Evolutionary conservation across 1,140 invertebrate genomes (phyloP).

Genomic region (Drosophila murphyi): DNA sequence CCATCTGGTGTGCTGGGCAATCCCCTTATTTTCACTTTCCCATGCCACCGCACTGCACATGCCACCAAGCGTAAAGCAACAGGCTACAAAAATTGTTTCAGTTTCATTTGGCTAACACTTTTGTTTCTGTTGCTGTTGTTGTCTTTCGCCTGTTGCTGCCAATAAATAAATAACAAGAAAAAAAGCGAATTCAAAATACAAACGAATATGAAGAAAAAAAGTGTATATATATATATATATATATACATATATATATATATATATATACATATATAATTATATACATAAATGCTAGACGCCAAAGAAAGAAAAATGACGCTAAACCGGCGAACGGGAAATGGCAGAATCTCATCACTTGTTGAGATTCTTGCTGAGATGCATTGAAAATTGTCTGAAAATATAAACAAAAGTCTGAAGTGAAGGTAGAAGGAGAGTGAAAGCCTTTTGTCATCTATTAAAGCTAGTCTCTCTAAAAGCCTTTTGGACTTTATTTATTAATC

Average conservation of each 20-base stretch:
- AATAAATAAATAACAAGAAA: conserved; percentile 39
- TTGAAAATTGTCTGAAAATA: conserved; percentile 13
- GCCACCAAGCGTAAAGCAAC: neutral
- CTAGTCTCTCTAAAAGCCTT: too few species aligned
- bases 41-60: neutral
- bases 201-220: conserved; percentile 41
- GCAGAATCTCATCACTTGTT: conserved; percentile 32
- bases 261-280: neutral
- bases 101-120: conserved; percentile 1
- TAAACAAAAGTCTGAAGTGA: neutral
- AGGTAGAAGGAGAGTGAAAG: neutral
- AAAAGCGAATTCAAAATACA: conserved; percentile 53
- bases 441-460: neutral
- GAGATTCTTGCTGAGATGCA: conserved; percentile 23
- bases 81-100: conserved; percentile 12
- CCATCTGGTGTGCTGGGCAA: conserved; percentile 18
- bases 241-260: neutral
- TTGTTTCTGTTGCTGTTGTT: conserved; percentile 1
- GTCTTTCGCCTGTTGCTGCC: conserved; percentile 18
- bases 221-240: neutral
- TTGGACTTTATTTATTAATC: neutral
- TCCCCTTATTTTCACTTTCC: neutral
- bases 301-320: conserved; percentile 36
- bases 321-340: too few species aligned
- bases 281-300: conserved; percentile 59